A percentile compares a stretch with the other conserved stretches of the same genome.
These are phyloP conservation scores for Tiliacea citrago DNA, from an alignment of 2,888 invertebrate genomes.

Conservation along the genomic window DNA sequence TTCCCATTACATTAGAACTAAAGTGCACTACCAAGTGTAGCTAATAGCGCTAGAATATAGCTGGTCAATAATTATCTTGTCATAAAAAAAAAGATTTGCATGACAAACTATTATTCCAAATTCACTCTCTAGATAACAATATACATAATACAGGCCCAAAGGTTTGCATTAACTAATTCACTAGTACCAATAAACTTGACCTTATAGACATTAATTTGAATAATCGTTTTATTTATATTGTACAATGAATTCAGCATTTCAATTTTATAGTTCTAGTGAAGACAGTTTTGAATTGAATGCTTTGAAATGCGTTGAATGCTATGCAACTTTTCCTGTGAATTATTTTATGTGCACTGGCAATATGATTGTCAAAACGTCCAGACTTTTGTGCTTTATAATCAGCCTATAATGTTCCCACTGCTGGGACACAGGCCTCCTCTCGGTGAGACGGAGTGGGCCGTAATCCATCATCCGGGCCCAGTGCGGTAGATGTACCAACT, in stretches of 20 bases:
- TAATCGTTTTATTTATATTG: neutral
- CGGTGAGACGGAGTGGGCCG: too few relatives aligned
- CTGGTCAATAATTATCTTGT: too few relatives aligned
- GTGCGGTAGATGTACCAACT: too few relatives aligned
- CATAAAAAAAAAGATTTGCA: neutral
- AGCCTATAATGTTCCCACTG: too few relatives aligned
- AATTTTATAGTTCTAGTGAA: neutral
- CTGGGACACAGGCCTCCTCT: too few relatives aligned
- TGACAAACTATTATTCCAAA: neutral
- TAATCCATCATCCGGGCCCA: too few relatives aligned
- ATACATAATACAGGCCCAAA: neutral
- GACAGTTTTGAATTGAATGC: neutral
- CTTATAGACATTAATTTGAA: conserved; percentile 22
- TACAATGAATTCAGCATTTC: neutral
- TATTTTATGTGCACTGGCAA: too few relatives aligned
- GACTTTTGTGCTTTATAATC: neutral
- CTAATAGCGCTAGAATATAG: neutral
- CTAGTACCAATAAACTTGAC: conserved; percentile 17
- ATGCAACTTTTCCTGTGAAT: too few relatives aligned
- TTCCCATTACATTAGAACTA: too few relatives aligned
- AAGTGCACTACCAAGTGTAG: too few relatives aligned
- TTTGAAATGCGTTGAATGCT: too few relatives aligned
- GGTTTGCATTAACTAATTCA: conserved; percentile 10
- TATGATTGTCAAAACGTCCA: neutral
- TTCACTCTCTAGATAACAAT: neutral